Evolutionary conservation across 2,888 invertebrate species (phyloP).

Genomic region (Eupeodes latifasciatus): DNA sequence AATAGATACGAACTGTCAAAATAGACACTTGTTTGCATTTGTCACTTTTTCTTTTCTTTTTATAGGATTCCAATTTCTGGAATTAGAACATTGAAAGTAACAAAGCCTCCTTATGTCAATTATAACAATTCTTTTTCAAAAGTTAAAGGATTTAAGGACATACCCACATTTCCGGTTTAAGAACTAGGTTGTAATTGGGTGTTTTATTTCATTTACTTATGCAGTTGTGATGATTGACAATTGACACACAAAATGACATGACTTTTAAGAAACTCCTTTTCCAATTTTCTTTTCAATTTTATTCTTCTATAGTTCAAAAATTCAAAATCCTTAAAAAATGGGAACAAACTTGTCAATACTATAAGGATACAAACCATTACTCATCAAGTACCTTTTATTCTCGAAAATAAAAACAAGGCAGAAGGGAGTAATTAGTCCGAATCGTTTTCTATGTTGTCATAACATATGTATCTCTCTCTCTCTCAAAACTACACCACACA

Average conservation of each 20-base stretch:
- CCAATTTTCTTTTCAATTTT: background rate
- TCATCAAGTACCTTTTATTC: background rate
- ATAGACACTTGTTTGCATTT: too few species aligned
- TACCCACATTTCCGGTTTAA: too few species aligned
- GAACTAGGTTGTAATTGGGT: background rate
- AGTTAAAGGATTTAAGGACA: too few species aligned
- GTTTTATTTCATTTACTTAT: background rate
- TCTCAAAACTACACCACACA: background rate
- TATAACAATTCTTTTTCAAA: too few species aligned
- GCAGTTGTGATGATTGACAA: background rate
- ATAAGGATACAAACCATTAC: background rate
- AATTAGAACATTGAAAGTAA: too few species aligned
- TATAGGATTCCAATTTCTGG: too few species aligned
- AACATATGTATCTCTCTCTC: slow-evolving; percentile 4
- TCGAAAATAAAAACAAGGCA: background rate
- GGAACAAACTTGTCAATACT: slow-evolving; percentile 65
- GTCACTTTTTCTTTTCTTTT: too few species aligned
- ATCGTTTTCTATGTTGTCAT: slow-evolving; percentile 56
- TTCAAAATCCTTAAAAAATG: slow-evolving; percentile 28
- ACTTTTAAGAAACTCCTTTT: background rate
- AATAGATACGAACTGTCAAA: too few species aligned
- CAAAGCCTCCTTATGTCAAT: too few species aligned
- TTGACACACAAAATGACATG: background rate
- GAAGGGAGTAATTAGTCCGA: slow-evolving; percentile 50
- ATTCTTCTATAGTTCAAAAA: background rate